Conservation (phyloP, 2,797 vertebrate species). For the Okamejei kenojei region DNA sequence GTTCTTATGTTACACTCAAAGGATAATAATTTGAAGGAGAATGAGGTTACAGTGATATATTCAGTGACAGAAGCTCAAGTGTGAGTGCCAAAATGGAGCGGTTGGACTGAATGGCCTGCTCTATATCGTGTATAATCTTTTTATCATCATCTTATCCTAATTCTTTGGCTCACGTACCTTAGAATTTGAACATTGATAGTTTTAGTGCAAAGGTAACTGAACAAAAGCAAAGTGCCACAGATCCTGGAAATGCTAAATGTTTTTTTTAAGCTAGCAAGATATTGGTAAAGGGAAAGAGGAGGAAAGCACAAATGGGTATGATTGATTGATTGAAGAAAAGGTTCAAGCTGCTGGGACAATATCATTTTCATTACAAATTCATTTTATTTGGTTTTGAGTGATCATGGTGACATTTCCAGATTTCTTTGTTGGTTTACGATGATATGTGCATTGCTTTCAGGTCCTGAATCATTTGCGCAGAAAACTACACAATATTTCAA, state of each 20-base stretch:
- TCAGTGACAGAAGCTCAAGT: too few species aligned
- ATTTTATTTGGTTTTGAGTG: too few species aligned
- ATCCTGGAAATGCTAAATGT: neutral
- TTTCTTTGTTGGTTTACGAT: neutral
- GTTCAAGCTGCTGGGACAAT: neutral
- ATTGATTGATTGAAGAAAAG: neutral
- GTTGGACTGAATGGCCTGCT: too few species aligned
- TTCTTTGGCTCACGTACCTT: neutral
- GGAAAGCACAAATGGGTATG: neutral
- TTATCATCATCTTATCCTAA: neutral
- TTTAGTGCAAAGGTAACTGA: neutral
- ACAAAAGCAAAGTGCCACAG: neutral
- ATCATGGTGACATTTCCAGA: neutral
- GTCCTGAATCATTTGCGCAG: slow-evolving; percentile 94
- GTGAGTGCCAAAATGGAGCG: too few species aligned
- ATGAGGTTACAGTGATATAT: too few species aligned
- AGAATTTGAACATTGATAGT: neutral
- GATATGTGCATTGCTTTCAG: slow-evolving; percentile 59
- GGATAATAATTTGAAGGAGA: too few species aligned
- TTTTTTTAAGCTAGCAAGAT: neutral
- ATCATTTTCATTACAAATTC: neutral
- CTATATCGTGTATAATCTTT: neutral
- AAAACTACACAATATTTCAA: slow-evolving; percentile 91
- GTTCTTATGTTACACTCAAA: too few species aligned
- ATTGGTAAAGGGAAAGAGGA: neutral